Conservation (phyloP, 2,113 vertebrate species). For the Oreochromis spilurus region DNA sequence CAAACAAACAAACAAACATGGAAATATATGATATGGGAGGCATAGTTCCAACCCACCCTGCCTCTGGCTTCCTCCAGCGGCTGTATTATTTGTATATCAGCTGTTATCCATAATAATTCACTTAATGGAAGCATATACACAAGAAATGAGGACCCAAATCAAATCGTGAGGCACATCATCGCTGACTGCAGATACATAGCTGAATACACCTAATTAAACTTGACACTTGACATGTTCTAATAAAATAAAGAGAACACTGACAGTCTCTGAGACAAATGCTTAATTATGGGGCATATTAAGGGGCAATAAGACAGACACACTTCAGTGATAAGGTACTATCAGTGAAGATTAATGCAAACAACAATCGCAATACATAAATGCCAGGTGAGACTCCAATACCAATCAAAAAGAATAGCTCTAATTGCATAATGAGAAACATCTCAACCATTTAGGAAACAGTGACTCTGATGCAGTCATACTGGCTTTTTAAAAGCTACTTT, state of each 20-base stretch:
- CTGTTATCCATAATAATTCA: neutral
- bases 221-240: neutral
- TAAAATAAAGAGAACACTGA: neutral
- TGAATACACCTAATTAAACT: neutral
- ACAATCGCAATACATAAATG: neutral
- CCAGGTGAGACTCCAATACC: neutral
- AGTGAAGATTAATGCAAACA: neutral
- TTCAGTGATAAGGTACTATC: neutral
- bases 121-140: neutral
- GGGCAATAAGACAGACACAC: neutral
- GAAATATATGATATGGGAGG: neutral
- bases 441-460: neutral
- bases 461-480: fast-evolving
- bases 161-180: neutral
- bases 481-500: neutral
- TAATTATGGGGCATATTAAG: neutral
- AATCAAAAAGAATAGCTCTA: neutral
- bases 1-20: no score
- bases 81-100: neutral
- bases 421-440: neutral
- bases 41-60: neutral
- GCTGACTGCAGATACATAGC: neutral
- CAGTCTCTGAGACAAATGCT: neutral
- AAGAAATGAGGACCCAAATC: neutral
- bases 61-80: neutral